These are phyloP conservation scores for Conistra vaccinii DNA, from an alignment of 2,888 invertebrate genomes.

Conservation along the genomic window DNA sequence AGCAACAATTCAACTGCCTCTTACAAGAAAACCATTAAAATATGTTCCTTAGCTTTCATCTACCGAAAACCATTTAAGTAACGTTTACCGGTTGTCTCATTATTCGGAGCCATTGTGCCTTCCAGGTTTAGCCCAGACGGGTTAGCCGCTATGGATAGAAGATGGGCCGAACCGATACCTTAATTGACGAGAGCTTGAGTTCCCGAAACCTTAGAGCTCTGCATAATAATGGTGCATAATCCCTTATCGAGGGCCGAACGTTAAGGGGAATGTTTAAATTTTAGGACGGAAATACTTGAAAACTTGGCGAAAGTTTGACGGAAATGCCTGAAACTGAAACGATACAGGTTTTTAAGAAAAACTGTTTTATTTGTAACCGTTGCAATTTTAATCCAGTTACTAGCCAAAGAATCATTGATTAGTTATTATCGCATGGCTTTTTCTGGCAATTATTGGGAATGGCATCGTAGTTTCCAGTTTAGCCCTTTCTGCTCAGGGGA, in stretches of 20 bases:
- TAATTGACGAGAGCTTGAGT: constrained; percentile 89
- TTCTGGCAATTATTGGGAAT: neutral
- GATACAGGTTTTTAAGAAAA: neutral
- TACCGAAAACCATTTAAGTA: constrained; percentile 82
- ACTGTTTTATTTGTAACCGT: neutral
- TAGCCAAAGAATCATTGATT: neutral
- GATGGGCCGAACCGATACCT: constrained; percentile 88
- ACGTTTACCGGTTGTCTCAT: constrained; percentile 82
- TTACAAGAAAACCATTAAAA: constrained; percentile 72
- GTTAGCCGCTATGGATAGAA: constrained; percentile 81
- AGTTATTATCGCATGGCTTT: neutral
- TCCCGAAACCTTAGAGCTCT: constrained; percentile 88
- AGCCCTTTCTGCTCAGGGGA: neutral
- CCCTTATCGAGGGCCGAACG: constrained; percentile 81
- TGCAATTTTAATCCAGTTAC: neutral
- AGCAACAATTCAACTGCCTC: constrained; percentile 64
- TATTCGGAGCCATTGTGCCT: constrained; percentile 86
- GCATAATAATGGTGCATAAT: constrained; percentile 90
- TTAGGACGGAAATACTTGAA: neutral
- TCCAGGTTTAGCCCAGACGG: constrained; percentile 78
- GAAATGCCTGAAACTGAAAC: neutral
- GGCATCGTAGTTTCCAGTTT: neutral
- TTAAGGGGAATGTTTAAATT: constrained; percentile 77
- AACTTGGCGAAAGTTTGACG: neutral
- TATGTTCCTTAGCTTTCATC: constrained; percentile 74